Conservation (phyloP, 2,113 vertebrate genomes). For the Odobenus rosmarus region DNA sequence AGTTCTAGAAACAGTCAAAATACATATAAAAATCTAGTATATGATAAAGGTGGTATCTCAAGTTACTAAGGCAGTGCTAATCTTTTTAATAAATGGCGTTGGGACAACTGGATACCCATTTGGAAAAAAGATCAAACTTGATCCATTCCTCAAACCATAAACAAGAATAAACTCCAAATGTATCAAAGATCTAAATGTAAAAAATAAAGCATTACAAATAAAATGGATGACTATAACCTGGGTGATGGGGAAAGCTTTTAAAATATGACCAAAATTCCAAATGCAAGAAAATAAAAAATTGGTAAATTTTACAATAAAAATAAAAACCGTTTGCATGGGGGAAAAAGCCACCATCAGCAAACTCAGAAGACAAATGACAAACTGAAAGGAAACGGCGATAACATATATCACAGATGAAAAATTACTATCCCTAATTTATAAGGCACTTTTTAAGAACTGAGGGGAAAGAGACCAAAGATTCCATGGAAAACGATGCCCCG, state of each 20-base stretch:
- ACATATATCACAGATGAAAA: neutral
- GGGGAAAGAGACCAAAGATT: neutral
- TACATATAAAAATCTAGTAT: neutral
- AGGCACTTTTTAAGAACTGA: neutral
- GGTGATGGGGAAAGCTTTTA: neutral
- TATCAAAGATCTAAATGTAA: neutral
- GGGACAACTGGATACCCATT: neutral
- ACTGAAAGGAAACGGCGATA: neutral
- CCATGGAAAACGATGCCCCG: neutral
- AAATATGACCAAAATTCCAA: neutral
- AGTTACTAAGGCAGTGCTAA: neutral
- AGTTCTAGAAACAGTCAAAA: slow-evolving; percentile 3
- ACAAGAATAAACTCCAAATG: neutral
- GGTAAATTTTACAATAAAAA: neutral
- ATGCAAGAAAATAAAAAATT: neutral
- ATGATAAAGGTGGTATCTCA: neutral
- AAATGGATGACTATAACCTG: neutral
- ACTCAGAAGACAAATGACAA: neutral
- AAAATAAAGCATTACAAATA: neutral
- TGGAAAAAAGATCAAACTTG: neutral
- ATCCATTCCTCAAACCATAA: neutral
- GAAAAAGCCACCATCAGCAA: neutral
- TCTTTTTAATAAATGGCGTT: neutral
- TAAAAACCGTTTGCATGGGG: neutral
- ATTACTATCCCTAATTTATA: neutral